phyloP scores from a whole-genome alignment of 2,113 vertebrate species.

The Rhinopomastus cyanomelas region DNA sequence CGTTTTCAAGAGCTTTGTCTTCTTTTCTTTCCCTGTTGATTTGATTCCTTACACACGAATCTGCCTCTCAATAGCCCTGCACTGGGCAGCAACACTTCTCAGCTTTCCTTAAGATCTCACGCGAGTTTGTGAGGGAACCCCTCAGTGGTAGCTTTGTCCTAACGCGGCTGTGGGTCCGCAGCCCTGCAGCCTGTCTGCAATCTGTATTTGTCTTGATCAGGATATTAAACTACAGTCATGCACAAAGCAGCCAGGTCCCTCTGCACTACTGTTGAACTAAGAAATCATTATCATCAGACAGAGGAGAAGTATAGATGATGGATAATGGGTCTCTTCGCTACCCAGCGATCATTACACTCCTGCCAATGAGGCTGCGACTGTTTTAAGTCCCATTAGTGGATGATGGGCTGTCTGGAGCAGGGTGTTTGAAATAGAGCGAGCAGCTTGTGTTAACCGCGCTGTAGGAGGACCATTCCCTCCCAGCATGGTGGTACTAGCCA shows the following conservation, averaged over 20 bases:
- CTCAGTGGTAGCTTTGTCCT: not conserved
- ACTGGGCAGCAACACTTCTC: not conserved
- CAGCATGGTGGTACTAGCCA: not conserved
- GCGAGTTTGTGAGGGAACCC: not conserved
- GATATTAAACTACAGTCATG: conserved; percentile 59
- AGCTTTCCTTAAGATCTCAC: not conserved
- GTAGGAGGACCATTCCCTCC: not conserved
- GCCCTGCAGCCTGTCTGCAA: conserved; percentile 9
- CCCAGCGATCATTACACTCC: conserved; percentile 73
- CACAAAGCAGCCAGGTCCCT: conserved; percentile 69
- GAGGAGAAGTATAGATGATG: conserved; percentile 69
- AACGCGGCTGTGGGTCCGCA: fast-evolving
- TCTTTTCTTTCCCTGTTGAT: not conserved
- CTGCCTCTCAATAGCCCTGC: not conserved
- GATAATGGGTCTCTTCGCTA: conserved; percentile 78
- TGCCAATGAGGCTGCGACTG: conserved; percentile 74
- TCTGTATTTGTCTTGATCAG: conserved; percentile 67
- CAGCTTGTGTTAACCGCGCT: conserved; percentile 63
- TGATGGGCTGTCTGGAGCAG: conserved; percentile 79
- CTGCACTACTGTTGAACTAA: conserved; percentile 64
- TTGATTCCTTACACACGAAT: not conserved
- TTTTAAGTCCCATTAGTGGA: conserved; percentile 79
- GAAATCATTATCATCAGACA: conserved; percentile 76
- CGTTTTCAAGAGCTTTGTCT: not conserved
- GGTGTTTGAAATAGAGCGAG: conserved; percentile 65